Evolutionary conservation across 2,797 vertebrate genomes (phyloP).

Genomic region (Carduelis carduelis): DNA sequence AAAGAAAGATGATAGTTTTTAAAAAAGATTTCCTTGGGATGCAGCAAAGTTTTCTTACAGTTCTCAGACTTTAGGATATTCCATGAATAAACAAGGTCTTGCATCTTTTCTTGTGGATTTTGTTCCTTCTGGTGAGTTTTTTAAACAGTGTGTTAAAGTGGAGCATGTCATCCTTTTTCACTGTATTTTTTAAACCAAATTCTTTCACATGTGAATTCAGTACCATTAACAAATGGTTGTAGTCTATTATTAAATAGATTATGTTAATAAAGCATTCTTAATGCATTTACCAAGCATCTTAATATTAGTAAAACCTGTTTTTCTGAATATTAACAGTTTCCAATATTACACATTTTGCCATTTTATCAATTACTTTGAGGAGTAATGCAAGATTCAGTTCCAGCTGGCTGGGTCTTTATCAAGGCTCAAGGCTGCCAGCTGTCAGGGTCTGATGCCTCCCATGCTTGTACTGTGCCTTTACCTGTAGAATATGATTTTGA

Average conservation of each 20-base stretch:
- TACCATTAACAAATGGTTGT: not conserved
- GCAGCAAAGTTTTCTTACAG: not conserved
- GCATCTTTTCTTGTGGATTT: slow-evolving; percentile 35
- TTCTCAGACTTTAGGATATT: slow-evolving; percentile 26
- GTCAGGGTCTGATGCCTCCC: not conserved
- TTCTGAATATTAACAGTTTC: not conserved
- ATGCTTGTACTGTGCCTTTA: not conserved
- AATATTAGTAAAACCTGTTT: not conserved
- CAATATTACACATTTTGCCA: not conserved
- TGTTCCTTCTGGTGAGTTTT: slow-evolving; percentile 28
- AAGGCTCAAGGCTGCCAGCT: not conserved
- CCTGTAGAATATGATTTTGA: not conserved
- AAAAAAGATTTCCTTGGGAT: not conserved
- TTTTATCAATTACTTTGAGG: not conserved
- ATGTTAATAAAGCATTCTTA: slow-evolving; percentile 29
- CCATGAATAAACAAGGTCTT: slow-evolving; percentile 15
- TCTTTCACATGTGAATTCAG: slow-evolving; percentile 20
- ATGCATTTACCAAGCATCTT: not conserved
- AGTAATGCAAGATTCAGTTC: not conserved
- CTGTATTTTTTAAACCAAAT: slow-evolving; percentile 21
- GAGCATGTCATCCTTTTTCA: not conserved
- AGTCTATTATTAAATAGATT: slow-evolving; percentile 2
- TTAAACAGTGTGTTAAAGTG: slow-evolving; percentile 17
- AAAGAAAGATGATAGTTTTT: not conserved
- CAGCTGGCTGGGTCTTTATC: not conserved